A percentile compares a stretch with the other conserved stretches of the same genome.
These are phyloP conservation scores for Lasioglossum vierecki DNA, from an alignment of 2,888 invertebrate species.

Conservation along the genomic window DNA sequence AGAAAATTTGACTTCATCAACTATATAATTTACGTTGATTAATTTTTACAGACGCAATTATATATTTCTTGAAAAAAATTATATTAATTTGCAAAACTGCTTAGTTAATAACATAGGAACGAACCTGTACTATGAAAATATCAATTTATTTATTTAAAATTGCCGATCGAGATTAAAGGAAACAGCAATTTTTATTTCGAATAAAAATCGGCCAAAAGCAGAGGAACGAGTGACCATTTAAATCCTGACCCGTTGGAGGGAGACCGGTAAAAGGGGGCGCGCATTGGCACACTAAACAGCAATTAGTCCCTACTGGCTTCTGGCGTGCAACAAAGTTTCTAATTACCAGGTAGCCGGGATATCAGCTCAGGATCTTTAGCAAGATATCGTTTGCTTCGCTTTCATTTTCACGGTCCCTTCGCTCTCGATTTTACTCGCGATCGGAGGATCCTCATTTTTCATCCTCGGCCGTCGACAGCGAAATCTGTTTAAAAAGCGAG, in stretches of 20 bases:
- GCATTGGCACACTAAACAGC: not conserved
- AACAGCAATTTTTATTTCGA: no score
- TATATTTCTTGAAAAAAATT: no score
- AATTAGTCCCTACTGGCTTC: not conserved
- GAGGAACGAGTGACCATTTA: not conserved
- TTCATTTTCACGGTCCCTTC: slow-evolving; percentile 50
- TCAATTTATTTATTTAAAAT: no score
- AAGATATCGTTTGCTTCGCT: slow-evolving; percentile 39
- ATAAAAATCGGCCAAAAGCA: no score
- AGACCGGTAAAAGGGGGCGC: not conserved
- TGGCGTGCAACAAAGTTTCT: slow-evolving; percentile 20
- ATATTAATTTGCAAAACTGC: no score
- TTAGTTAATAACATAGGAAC: no score
- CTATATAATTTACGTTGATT: no score
- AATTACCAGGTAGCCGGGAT: slow-evolving; percentile 17
- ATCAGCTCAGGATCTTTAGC: not conserved
- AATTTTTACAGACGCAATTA: no score
- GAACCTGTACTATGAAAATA: no score
- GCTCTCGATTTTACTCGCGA: not conserved
- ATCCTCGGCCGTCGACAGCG: slow-evolving; percentile 54
- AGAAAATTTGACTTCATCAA: no score
- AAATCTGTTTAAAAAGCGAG: slow-evolving; percentile 14
- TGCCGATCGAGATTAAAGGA: no score
- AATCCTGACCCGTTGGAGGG: not conserved
- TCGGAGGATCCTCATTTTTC: slow-evolving; percentile 39